Evolutionary conservation across 2,113 vertebrate species (phyloP).

Genomic region (Equus przewalskii): DNA sequence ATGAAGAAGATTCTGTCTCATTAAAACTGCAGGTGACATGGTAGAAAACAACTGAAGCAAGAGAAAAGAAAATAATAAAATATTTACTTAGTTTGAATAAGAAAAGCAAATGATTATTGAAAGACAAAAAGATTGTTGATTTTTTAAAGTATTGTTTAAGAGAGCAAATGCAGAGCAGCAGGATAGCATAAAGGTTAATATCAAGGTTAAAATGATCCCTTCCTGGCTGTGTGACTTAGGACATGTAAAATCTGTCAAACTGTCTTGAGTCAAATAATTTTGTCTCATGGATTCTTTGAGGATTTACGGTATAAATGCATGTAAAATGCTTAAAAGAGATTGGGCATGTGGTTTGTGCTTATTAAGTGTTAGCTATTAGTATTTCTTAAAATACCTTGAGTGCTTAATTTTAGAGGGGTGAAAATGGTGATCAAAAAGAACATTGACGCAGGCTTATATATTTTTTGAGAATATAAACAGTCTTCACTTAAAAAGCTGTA

Average conservation of each 20-base stretch:
- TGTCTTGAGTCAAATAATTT: not conserved
- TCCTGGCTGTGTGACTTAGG: not conserved
- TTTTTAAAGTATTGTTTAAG: not conserved
- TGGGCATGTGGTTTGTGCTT: not conserved
- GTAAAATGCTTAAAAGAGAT: not conserved
- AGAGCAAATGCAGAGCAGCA: not conserved
- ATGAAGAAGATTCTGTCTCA: not conserved
- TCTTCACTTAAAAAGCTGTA: not conserved
- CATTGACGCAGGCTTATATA: not conserved
- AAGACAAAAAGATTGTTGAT: not conserved
- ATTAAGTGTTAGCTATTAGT: not conserved
- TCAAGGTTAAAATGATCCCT: not conserved
- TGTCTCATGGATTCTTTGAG: not conserved
- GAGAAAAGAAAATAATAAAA: not conserved
- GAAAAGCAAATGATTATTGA: not conserved
- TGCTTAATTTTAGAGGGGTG: not conserved
- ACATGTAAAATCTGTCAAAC: not conserved
- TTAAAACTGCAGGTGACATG: not conserved
- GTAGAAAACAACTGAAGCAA: not conserved
- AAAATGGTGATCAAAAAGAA: not conserved
- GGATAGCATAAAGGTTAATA: not conserved
- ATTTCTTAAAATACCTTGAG: not conserved
- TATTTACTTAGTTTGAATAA: not conserved
- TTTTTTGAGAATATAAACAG: not conserved
- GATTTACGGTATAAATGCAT: not conserved